Percentiles rank a stretch among this genome's conserved stretches.
phyloP scores from a whole-genome alignment of 2,888 invertebrate species.

The Chloroclysta siterata region DNA sequence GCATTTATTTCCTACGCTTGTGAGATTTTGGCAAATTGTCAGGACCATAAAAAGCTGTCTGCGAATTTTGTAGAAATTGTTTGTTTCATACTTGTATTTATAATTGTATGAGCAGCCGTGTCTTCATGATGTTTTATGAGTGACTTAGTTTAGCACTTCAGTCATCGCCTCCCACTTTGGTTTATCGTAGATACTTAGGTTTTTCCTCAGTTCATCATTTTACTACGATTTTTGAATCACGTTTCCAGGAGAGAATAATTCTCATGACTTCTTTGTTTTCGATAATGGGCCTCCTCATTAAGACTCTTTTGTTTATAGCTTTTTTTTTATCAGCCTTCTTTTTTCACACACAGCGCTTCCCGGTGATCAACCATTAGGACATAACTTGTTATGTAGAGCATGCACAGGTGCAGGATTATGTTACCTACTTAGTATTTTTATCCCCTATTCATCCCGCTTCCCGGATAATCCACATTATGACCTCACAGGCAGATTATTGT shows the following conservation, averaged over 20 bases:
- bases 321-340: not conserved
- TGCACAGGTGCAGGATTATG: not conserved
- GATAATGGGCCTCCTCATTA: too few relatives aligned
- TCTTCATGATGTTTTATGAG: not conserved
- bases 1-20: slow-evolving; percentile 9
- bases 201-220: not conserved
- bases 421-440: not conserved
- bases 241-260: not conserved
- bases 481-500: not conserved
- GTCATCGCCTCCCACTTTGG: slow-evolving; percentile 13
- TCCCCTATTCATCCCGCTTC: slow-evolving; percentile 9
- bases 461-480: slow-evolving; percentile 9
- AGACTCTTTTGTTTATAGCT: too few relatives aligned
- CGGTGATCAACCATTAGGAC: not conserved
- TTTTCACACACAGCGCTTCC: not conserved
- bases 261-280: too few relatives aligned
- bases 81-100: slow-evolving; percentile 19
- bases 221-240: not conserved
- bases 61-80: slow-evolving; percentile 22
- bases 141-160: slow-evolving; percentile 15
- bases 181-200: slow-evolving; percentile 2
- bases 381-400: not conserved
- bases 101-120: slow-evolving; percentile 23
- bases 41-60: slow-evolving; percentile 34
- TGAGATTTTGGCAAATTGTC: slow-evolving; percentile 30